Percentiles rank a stretch among this genome's conserved stretches.
phyloP scores from a whole-genome alignment of 1,140 invertebrate species.

The Trichomalopsis sarcophagae region DNA sequence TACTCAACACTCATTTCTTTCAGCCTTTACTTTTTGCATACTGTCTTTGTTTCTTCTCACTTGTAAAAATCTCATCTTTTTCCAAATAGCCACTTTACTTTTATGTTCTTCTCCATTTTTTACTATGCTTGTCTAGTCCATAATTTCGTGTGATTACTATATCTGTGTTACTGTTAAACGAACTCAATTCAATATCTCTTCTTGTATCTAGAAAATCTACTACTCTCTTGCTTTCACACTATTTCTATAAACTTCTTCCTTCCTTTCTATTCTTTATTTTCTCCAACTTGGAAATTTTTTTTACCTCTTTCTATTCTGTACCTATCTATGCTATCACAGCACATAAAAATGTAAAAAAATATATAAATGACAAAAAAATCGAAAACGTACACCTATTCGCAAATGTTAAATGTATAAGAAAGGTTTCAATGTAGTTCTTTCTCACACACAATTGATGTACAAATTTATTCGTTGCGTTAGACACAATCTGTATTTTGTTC shows the following conservation, averaged over 20 bases:
- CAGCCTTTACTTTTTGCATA: neutral
- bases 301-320: conserved; percentile 5
- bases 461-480: neutral
- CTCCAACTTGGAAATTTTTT: neutral
- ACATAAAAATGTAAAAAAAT: conserved; percentile 38
- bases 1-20: conserved; percentile 27
- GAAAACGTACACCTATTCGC: conserved; percentile 1
- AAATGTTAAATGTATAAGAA: conserved; percentile 8
- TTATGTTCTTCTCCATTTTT: neutral
- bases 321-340: conserved; percentile 61
- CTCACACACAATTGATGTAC: conserved; percentile 3
- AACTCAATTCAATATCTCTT: neutral
- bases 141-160: conserved; percentile 28
- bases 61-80: conserved; percentile 18
- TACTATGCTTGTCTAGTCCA: conserved; percentile 46
- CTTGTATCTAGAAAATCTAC: conserved; percentile 7
- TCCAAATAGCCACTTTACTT: conserved; percentile 6
- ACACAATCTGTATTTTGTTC: conserved; percentile 5
- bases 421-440: neutral
- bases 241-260: conserved; percentile 7
- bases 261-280: conserved; percentile 19
- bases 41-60: conserved; percentile 16
- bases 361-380: neutral
- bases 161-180: conserved; percentile 15
- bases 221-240: conserved; percentile 31